phyloP scores from a whole-genome alignment of 2,888 invertebrate species.

The Drosophila hamatofila region DNA sequence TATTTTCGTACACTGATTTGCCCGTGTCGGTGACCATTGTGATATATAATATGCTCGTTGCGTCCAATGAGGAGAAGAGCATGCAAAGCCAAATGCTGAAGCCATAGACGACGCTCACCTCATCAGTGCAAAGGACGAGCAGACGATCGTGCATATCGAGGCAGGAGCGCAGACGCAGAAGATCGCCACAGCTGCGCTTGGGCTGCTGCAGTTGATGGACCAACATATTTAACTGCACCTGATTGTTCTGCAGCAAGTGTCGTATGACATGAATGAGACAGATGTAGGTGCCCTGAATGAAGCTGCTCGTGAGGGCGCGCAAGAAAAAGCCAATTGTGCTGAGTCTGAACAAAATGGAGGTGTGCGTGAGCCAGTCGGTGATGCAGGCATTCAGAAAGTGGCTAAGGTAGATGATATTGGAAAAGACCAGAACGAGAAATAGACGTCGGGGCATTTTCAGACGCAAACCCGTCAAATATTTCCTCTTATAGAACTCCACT shows the following conservation, averaged over 20 bases:
- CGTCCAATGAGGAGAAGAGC: constrained; percentile 62
- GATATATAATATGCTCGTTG: constrained; percentile 57
- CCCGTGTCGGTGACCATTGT: constrained; percentile 33
- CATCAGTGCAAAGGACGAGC: constrained; percentile 61
- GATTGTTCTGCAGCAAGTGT: constrained; percentile 48
- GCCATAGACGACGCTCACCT: constrained; percentile 73
- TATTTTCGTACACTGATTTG: neutral
- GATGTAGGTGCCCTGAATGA: constrained; percentile 62
- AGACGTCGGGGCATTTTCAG: constrained; percentile 51
- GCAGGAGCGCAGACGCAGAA: constrained; percentile 54
- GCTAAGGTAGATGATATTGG: constrained; percentile 47
- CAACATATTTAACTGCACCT: constrained; percentile 40
- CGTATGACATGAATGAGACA: constrained; percentile 55
- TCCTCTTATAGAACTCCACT: constrained; percentile 52
- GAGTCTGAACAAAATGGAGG: constrained; percentile 36
- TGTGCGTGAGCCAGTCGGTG: constrained; percentile 42
- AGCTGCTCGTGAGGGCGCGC: constrained; percentile 55
- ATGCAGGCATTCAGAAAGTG: constrained; percentile 46
- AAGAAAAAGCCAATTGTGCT: constrained; percentile 55
- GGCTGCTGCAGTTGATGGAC: constrained; percentile 35
- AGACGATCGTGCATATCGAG: constrained; percentile 66
- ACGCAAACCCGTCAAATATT: constrained; percentile 24
- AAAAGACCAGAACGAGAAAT: constrained; percentile 33
- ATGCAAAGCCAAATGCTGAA: constrained; percentile 60
- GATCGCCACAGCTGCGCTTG: constrained; percentile 25